Evolutionary conservation across 2,113 vertebrate genomes (phyloP), one percentile per base, ranked within the genome.

Genomic region (Melanerpes formicivorus): DNA sequence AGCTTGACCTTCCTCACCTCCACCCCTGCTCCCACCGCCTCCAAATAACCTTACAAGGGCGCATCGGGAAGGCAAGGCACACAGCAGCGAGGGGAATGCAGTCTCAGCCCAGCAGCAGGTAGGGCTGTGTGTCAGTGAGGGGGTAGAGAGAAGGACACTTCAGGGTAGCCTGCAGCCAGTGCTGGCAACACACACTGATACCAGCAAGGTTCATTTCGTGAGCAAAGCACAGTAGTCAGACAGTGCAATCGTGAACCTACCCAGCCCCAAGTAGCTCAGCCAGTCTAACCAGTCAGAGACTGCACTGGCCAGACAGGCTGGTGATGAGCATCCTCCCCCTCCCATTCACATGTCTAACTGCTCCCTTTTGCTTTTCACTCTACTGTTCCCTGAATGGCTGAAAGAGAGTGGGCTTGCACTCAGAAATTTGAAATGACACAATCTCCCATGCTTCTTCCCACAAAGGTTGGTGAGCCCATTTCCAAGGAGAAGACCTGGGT

Each of bases 1-100:
- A 95, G 95, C 91, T 91, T 96, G 95, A 95, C 96, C 96, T 93
- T 90, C 94, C 66, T 96, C 94, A 95, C 94, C 96, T 93, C 95
- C 91, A 94, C 32, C 75, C 91, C 87, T 82, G 91, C 93, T 91
- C 91, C 94, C 94, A 91, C 76, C 73, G 67, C 87, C 87, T 95
- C 93, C 95, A 72, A 95, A 93, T 71, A 95, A 37, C 94, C 94
- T 84, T 90, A 59, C 90, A 93, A 95, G 94, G 95, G 93, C 34
- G 70, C 76, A 64, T 65, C 2, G 81, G 90, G 88, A 87, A 95
- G 69, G 81, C 82, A 29, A 70, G 66, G 71, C 67, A 27, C 80
- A 21, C 44, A 70, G 87, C 73, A 60, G 82, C 18, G 13, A 59
- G 18, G 54, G 67, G 65, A 91, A 78, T 5, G 87, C 70, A 27